Evolutionary conservation across 2,888 invertebrate genomes (phyloP).

Genomic region (Cataglyphis livida): DNA sequence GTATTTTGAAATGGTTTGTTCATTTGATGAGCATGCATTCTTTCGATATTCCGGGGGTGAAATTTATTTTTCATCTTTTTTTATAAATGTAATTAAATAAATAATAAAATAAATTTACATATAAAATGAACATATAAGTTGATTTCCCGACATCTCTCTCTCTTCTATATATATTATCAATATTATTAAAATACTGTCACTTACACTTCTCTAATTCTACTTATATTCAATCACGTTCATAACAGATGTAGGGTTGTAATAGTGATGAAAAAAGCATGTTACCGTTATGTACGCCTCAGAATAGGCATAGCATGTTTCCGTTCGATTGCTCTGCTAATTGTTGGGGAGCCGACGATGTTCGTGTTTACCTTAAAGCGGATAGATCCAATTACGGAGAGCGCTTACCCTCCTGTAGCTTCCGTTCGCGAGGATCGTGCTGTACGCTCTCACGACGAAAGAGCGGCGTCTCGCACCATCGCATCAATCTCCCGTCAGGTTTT

Average conservation of each 20-base stretch:
- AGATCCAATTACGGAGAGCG: slow-evolving; percentile 58
- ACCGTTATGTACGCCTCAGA: slow-evolving; percentile 50
- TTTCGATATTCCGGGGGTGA: neutral
- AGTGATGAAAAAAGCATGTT: slow-evolving; percentile 43
- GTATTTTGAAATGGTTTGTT: neutral
- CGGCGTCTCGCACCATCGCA: slow-evolving; percentile 9
- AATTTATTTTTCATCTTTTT: neutral
- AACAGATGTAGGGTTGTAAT: slow-evolving; percentile 26
- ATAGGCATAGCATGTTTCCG: slow-evolving; percentile 66
- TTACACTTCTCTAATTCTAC: neutral
- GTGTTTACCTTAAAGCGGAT: slow-evolving; percentile 69
- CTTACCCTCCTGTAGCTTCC: slow-evolving; percentile 12
- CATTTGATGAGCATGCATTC: neutral
- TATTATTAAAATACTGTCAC: neutral
- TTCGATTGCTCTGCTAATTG: slow-evolving; percentile 71
- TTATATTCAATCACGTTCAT: neutral
- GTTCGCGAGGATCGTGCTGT: slow-evolving; percentile 15
- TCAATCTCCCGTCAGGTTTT: slow-evolving; percentile 36
- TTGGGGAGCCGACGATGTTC: slow-evolving; percentile 54
- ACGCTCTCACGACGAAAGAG: slow-evolving; percentile 25
- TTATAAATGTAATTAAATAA: neutral
- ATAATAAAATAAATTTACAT: neutral
- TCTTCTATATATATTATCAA: neutral
- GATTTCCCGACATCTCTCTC: neutral
- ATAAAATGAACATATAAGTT: neutral